These are phyloP conservation scores for Acanthurus lineatus DNA, from an alignment of 2,797 vertebrate species.

Conservation along the genomic window DNA sequence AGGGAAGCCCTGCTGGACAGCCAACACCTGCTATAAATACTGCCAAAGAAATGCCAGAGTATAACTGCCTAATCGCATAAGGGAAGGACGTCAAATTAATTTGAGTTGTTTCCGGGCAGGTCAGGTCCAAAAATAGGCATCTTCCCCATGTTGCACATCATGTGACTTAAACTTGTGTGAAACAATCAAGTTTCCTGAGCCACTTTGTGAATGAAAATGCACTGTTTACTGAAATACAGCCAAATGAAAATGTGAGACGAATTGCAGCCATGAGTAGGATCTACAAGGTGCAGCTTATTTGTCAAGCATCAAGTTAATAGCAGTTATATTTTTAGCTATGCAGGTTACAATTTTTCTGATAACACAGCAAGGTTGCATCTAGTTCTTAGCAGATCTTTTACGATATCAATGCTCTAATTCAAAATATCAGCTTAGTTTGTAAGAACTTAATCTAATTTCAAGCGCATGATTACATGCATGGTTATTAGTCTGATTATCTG, in stretches of 20 bases:
- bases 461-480: slow-evolving; percentile 16
- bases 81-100: slow-evolving; percentile 56
- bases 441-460: slow-evolving; percentile 36
- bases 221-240: not conserved
- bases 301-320: slow-evolving; percentile 4
- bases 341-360: not conserved
- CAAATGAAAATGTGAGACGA: too few species aligned
- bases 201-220: not conserved
- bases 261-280: too few species aligned
- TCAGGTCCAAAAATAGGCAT: slow-evolving; percentile 19
- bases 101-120: slow-evolving; percentile 26
- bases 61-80: slow-evolving; percentile 50
- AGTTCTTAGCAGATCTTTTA: not conserved
- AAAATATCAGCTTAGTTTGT: slow-evolving; percentile 25
- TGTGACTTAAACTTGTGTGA: not conserved
- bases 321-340: slow-evolving; percentile 6
- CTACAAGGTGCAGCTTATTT: not conserved
- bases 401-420: not conserved
- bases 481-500: slow-evolving; percentile 40
- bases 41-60: slow-evolving; percentile 26
- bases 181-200: not conserved
- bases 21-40: slow-evolving; percentile 66
- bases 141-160: not conserved
- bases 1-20: slow-evolving; percentile 48
- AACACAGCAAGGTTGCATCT: not conserved